phyloP scores from a whole-genome alignment of 2,888 invertebrate species.

The Bellardia pandia region DNA sequence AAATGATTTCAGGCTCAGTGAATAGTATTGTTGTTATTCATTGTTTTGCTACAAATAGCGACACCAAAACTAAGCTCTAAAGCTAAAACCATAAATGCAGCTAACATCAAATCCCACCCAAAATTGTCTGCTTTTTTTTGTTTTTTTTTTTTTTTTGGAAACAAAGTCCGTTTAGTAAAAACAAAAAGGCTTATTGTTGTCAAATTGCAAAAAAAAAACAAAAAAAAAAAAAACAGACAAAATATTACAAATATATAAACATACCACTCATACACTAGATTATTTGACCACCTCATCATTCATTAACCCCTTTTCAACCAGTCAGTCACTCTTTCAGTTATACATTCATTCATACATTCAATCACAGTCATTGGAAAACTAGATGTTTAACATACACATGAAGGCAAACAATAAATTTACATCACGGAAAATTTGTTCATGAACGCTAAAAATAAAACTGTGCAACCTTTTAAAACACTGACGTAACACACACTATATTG shows the following conservation, averaged over 20 bases:
- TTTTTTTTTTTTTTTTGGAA: neutral
- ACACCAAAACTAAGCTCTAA: conserved; percentile 66
- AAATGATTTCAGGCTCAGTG: conserved; percentile 71
- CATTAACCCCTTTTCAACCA: conserved; percentile 1
- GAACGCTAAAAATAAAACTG: conserved; percentile 25
- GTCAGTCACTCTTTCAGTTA: neutral
- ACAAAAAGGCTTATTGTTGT: conserved; percentile 57
- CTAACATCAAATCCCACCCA: conserved; percentile 26
- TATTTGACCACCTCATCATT: conserved; percentile 55
- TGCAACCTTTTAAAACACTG: conserved; percentile 15
- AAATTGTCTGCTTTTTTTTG: neutral
- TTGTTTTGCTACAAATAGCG: conserved; percentile 65
- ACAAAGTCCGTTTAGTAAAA: conserved; percentile 46
- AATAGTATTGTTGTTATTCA: conserved; percentile 64
- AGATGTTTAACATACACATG: conserved; percentile 37
- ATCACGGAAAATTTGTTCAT: conserved; percentile 41
- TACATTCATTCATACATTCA: conserved; percentile 40
- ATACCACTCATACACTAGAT: conserved; percentile 3
- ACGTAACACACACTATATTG: neutral
- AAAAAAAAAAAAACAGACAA: neutral
- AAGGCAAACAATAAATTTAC: conserved; percentile 63
- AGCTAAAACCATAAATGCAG: conserved; percentile 60
- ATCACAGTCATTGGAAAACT: conserved; percentile 45
- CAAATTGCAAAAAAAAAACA: conserved; percentile 34
- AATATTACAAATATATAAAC: neutral